Evolutionary conservation across 2,888 invertebrate genomes (phyloP).

Genomic region (Conchocele bisecta): DNA sequence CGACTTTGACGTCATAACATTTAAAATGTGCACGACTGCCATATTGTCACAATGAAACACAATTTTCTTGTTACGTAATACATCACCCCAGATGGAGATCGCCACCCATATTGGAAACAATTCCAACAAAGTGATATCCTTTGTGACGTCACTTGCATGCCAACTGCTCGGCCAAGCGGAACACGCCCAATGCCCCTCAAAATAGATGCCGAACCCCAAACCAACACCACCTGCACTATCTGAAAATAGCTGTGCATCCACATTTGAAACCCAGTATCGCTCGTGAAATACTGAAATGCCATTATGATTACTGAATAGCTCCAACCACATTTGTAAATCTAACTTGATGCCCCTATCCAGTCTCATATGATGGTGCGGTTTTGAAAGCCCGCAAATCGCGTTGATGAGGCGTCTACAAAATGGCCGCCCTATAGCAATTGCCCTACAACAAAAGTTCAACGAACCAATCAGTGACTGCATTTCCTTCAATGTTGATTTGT

Average conservation of each 20-base stretch:
- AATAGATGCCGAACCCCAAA: neutral
- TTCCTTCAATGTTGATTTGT: neutral
- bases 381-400: neutral
- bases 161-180: no score
- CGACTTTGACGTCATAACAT: no score
- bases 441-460: neutral
- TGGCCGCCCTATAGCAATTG: neutral
- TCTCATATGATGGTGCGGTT: neutral
- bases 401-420: neutral
- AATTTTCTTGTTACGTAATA: no score
- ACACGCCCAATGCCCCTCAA: no score
- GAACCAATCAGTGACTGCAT: neutral
- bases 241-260: neutral
- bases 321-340: neutral
- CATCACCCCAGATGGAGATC: no score
- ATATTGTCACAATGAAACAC: no score
- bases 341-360: neutral
- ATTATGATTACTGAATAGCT: neutral
- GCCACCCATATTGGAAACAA: no score
- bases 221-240: neutral
- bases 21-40: no score
- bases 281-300: conserved; percentile 1
- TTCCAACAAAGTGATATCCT: no score
- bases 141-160: no score
- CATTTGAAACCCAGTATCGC: neutral